Evolutionary conservation across 2,888 invertebrate genomes (phyloP), one percentile per base, ranked within the genome.

Genomic region (Lasioglossum pauxillum): DNA sequence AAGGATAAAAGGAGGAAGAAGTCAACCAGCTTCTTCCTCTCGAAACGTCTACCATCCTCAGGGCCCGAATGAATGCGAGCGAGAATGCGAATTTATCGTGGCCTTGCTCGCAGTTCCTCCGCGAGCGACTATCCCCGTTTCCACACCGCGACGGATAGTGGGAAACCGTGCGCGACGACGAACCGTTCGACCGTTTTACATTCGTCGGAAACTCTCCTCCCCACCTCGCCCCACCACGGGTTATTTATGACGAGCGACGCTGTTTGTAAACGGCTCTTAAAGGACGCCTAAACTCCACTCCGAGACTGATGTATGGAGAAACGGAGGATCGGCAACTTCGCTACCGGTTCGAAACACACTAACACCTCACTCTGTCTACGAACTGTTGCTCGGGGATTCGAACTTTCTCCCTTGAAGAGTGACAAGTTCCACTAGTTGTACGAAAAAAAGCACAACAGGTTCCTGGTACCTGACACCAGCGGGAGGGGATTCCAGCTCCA

Each of bases 81-180:
- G 72, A 46, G 73, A 80, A 80, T 67, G 75, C 84, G 87, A 84
- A 90, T 90, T 89, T 90, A 89, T 90, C 67, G 82, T 57, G 80
- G 41, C 82, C 82, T 85, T 89, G 72, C 84, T 60, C 74, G 74
- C 77, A 44, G 77, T 78, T 81, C 81, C 85, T 44, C 76, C 80
- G 79, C 71, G 73, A 84, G 80, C 53, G 74, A 57, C 57, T 82
- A 71, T 86, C 82, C 78, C 76, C 76, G 80, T 79, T 76, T 79
- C 75, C 75, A 35, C 38, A 23, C 38, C 41, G 4, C 23, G 78
- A 44, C 49, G 44, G 10, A 64, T 76, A 27, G 78, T 76, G 80
- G 80, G 79, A 89, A 83, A 84, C 72, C 78, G 69, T 73, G 76
- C 35, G 44, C 49, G 31, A 78, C 86, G 72, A 35, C 80, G 71